Evolutionary conservation across 2,797 vertebrate species (phyloP), one percentile per base, ranked within the genome.

Genomic region (Onychomys arenicola): DNA sequence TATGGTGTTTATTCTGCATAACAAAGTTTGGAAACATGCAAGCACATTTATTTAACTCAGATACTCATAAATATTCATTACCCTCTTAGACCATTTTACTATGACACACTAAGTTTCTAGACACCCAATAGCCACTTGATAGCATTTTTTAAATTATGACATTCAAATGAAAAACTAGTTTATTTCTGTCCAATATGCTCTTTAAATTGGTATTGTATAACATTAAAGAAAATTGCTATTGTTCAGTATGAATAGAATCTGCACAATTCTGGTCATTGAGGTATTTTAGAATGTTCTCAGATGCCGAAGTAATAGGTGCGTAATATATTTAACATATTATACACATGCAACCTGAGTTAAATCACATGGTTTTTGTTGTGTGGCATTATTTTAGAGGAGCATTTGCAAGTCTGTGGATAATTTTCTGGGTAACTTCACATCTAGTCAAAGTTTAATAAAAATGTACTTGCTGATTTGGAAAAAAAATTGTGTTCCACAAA

Each of bases 51-150:
- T 90, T 91, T 77, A 95, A 87, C 46, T 55, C 21, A 93, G 13
- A 84, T 23, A 34, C 65, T 87, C 25, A 81, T 90, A 90, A 94
- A 91, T 93, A 94, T 96, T 93, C 76, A 90, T 90, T n/a, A n/a
- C 6, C 7, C 25, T 92, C 94, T 92, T 34, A 94, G 14, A 73
- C 86, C 6, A 49, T 19, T 91, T 92, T 55, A 67, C 52, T 67
- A 32, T 37, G 27, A 8, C 40, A 96, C 5, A 57, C 49, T 87
- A 83, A 49, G 7, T 86, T 96, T 94, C 69, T 71, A 61, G 34
- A 83, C 37, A 94, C 34, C 27, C 75, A 89, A 89, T 85, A 91
- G 55, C 11, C 2, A 43, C 29, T 83, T 83, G 73, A 92, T 76
- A 83, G 12, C 21, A 52, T 49, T 84, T 90, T 96, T 37, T 76